Percentiles rank a stretch among this genome's conserved stretches.
Conservation (phyloP, 2,113 vertebrate genomes). For the Lophius piscatorius region DNA sequence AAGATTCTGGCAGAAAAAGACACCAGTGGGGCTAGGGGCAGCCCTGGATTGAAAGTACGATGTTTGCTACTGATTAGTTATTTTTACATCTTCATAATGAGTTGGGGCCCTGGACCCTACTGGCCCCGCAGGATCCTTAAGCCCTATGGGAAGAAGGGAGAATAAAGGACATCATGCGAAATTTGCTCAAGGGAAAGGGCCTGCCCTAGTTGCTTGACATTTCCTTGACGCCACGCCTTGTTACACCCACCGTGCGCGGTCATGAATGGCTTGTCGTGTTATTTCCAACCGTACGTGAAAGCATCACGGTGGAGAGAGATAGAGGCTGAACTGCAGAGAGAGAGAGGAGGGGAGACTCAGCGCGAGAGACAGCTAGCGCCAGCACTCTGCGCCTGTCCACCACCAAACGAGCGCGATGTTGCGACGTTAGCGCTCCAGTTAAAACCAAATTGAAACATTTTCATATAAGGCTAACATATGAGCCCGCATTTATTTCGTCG, state of each 20-base stretch:
- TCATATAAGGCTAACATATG: neutral
- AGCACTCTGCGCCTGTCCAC: constrained; percentile 1
- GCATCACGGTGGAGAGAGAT: constrained; percentile 2
- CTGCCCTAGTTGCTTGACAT: no score
- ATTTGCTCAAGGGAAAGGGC: no score
- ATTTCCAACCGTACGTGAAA: constrained; percentile 48
- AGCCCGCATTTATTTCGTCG: neutral
- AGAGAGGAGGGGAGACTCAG: neutral
- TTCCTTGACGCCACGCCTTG: no score
- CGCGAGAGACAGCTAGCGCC: constrained; percentile 14
- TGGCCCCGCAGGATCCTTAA: no score
- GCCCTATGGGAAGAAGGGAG: no score
- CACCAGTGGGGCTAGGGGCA: no score
- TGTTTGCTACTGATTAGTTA: no score
- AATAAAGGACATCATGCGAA: no score
- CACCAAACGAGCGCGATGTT: neutral
- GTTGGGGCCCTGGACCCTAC: no score
- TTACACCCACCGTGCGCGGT: neutral
- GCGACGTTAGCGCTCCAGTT: neutral
- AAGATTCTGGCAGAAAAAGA: no score
- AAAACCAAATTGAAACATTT: neutral
- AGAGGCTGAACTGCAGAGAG: neutral
- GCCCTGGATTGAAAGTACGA: no score
- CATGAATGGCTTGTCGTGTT: neutral
- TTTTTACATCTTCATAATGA: no score